These are phyloP conservation scores for Drosophila cardini DNA, from an alignment of 1,140 invertebrate genomes.

Conservation along the genomic window DNA sequence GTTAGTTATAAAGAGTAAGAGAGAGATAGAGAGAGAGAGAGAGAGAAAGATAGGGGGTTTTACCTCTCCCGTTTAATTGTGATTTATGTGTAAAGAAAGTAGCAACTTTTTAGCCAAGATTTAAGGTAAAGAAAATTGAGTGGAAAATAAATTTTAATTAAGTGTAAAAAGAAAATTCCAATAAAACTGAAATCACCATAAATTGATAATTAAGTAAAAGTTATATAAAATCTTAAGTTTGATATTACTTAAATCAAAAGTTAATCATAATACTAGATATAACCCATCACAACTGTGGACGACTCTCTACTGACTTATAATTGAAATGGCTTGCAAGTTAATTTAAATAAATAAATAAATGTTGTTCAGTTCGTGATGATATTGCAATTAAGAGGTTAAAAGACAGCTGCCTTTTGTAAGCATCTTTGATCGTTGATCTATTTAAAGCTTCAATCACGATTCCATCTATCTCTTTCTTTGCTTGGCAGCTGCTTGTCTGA, in stretches of 20 bases:
- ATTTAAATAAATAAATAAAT: conserved; percentile 27
- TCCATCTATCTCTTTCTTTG: conserved; percentile 17
- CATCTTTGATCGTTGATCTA: conserved; percentile 32
- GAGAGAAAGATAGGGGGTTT: background rate
- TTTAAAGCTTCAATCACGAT: conserved; percentile 66
- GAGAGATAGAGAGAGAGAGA: conserved; percentile 12
- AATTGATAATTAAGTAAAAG: no score
- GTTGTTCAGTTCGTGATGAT: conserved; percentile 22
- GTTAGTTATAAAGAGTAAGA: background rate
- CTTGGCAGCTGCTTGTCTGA: conserved; percentile 11
- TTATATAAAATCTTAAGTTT: no score
- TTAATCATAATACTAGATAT: no score
- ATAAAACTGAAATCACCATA: no score
- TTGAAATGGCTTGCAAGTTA: background rate
- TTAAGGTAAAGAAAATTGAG: background rate
- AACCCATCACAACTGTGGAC: background rate
- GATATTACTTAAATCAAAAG: no score
- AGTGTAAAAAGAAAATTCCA: background rate
- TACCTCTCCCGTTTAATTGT: conserved; percentile 29
- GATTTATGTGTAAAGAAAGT: conserved; percentile 50
- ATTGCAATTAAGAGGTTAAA: conserved; percentile 35
- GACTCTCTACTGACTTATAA: background rate
- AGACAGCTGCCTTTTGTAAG: conserved; percentile 15
- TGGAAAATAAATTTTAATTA: conserved; percentile 4
- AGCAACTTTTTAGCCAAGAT: background rate